Percentiles rank a stretch among this genome's conserved stretches.
Conservation (phyloP, 2,888 invertebrate genomes). For the Amiota communis region DNA sequence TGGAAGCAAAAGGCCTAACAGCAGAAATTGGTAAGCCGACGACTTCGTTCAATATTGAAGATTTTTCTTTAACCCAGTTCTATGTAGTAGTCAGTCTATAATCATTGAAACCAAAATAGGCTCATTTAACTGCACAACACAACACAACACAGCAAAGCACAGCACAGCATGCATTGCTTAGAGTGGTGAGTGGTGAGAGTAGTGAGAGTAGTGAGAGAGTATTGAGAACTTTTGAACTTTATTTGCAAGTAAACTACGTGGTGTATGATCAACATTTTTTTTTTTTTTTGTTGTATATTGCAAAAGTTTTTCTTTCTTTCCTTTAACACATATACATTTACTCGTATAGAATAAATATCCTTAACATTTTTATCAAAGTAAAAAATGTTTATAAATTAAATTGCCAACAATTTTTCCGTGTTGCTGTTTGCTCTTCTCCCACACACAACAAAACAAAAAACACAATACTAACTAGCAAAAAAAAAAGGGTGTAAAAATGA, state of each 20-base stretch:
- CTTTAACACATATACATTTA: not conserved
- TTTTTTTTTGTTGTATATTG: not conserved
- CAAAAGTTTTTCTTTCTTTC: not conserved
- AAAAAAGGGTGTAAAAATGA: not conserved
- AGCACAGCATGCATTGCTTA: too few relatives aligned
- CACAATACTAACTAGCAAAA: not conserved
- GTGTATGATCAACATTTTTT: constrained; percentile 7
- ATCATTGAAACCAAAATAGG: constrained; percentile 47
- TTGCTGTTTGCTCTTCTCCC: too few relatives aligned
- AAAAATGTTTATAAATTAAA: constrained; percentile 58
- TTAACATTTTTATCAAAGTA: constrained; percentile 46
- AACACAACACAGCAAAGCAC: too few relatives aligned
- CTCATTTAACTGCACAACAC: constrained; percentile 33
- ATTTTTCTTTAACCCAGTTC: constrained; percentile 54
- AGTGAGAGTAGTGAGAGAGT: not conserved
- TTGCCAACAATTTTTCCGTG: constrained; percentile 51
- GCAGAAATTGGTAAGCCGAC: constrained; percentile 35
- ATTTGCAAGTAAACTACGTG: constrained; percentile 14
- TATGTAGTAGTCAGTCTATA: constrained; percentile 49
- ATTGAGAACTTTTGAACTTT: not conserved
- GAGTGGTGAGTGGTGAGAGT: not conserved
- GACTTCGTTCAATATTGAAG: not conserved
- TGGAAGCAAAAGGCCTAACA: not conserved
- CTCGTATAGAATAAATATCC: not conserved
- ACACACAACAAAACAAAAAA: not conserved